Evolutionary conservation across 2,888 invertebrate species (phyloP).

Genomic region (Troides helena): DNA sequence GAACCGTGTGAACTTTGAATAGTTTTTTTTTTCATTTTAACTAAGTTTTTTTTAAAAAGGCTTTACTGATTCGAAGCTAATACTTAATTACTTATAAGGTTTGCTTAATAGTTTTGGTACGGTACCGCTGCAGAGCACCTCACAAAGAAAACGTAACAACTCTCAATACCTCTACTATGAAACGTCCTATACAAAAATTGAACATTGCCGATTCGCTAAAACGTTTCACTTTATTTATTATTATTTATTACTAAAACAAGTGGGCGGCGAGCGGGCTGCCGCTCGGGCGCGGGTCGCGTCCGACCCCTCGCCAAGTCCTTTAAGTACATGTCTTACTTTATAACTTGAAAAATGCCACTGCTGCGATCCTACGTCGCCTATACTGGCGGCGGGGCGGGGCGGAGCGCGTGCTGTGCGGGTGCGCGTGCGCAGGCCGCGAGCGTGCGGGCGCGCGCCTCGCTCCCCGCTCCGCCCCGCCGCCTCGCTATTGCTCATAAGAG

Average conservation of each 20-base stretch:
- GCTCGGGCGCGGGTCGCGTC: slow-evolving; percentile 53
- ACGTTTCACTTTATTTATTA: slow-evolving; percentile 58
- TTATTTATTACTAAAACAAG: slow-evolving; percentile 61
- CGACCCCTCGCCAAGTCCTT: slow-evolving; percentile 67
- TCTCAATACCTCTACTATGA: slow-evolving; percentile 76
- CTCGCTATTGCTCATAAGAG: slow-evolving; percentile 70
- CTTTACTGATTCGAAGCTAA: slow-evolving; percentile 80
- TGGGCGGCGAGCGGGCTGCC: slow-evolving; percentile 65
- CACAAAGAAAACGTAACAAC: slow-evolving; percentile 76
- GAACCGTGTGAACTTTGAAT: slow-evolving; percentile 76
- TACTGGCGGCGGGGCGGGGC: slow-evolving; percentile 37
- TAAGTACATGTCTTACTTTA: slow-evolving; percentile 75
- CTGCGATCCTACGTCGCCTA: slow-evolving; percentile 76
- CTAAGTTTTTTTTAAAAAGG: slow-evolving; percentile 74
- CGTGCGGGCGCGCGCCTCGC: slow-evolving; percentile 17
- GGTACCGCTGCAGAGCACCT: slow-evolving; percentile 47
- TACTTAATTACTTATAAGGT: slow-evolving; percentile 79
- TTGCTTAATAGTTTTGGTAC: slow-evolving; percentile 70
- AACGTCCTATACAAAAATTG: slow-evolving; percentile 79
- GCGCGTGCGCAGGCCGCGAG: slow-evolving; percentile 5
- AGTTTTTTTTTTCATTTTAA: slow-evolving; percentile 67
- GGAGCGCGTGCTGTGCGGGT: slow-evolving; percentile 10
- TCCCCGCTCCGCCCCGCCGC: slow-evolving; percentile 18
- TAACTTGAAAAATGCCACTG: slow-evolving; percentile 77
- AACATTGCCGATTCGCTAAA: slow-evolving; percentile 77